Percentiles rank a stretch among this genome's conserved stretches.
Evolutionary conservation across 2,113 vertebrate species (phyloP).

Genomic region (Emydocephalus ijimae): DNA sequence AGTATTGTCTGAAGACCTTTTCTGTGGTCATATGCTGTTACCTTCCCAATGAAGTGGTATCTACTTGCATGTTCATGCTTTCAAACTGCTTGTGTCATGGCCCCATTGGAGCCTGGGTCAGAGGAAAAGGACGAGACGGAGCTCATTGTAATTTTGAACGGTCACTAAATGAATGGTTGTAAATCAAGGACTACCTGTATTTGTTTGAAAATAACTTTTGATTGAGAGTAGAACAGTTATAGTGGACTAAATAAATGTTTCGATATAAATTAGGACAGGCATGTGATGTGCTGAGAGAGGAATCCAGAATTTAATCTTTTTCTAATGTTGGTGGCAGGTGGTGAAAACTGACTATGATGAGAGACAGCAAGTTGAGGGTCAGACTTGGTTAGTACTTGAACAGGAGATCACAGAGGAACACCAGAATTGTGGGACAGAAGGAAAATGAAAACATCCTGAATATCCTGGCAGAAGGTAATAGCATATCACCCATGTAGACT

Average conservation of each 20-base stretch:
- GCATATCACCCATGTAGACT: background rate
- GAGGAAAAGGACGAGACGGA: too few relatives aligned
- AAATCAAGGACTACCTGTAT: background rate
- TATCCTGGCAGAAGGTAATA: background rate
- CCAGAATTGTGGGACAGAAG: background rate
- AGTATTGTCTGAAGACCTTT: too few relatives aligned
- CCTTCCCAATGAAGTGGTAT: background rate
- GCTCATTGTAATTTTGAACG: background rate
- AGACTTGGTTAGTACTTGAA: background rate
- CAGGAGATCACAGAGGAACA: background rate
- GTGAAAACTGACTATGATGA: background rate
- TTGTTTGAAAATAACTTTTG: slow-evolving; percentile 8
- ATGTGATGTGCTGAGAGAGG: background rate
- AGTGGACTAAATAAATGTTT: background rate
- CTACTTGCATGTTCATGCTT: background rate
- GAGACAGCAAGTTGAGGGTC: background rate
- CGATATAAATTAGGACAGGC: slow-evolving; percentile 15
- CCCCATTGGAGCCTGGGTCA: too few relatives aligned
- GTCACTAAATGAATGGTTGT: background rate
- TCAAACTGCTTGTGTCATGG: background rate
- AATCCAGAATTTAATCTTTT: background rate
- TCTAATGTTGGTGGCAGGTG: background rate
- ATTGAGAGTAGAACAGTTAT: background rate
- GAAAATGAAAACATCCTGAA: background rate
- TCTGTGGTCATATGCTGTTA: background rate